Evolutionary conservation across 2,113 vertebrate species (phyloP).

Genomic region (Fregetta grallaria): DNA sequence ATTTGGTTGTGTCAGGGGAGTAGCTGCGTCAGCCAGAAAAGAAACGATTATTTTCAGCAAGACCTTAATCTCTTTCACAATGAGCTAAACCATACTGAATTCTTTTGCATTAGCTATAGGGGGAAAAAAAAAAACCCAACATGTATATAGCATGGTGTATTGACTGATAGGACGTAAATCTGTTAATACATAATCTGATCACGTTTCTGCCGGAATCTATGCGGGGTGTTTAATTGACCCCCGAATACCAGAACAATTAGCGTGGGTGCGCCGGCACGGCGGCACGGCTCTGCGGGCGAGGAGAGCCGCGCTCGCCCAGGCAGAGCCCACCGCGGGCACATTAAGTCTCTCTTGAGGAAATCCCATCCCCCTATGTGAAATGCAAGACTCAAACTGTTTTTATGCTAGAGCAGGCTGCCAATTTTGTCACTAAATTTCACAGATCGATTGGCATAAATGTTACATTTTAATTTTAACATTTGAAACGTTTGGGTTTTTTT

Average conservation of each 20-base stretch:
- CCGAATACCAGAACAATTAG: not conserved
- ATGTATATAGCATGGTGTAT: rapidly evolving
- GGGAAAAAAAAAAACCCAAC: not conserved
- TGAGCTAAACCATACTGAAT: not conserved
- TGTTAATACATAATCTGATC: not conserved
- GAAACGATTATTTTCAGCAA: no score
- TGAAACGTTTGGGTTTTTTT: slow-evolving; percentile 54
- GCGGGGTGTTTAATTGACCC: not conserved
- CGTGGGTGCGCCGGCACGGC: not conserved
- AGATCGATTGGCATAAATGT: slow-evolving; percentile 77
- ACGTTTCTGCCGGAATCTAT: rapidly evolving
- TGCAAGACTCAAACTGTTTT: slow-evolving; percentile 61
- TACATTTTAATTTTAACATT: slow-evolving; percentile 77
- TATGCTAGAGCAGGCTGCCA: slow-evolving; percentile 69
- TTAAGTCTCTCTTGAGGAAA: slow-evolving; percentile 57
- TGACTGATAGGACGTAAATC: not conserved
- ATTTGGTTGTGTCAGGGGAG: not conserved
- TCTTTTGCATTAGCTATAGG: not conserved
- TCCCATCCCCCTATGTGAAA: slow-evolving; percentile 62
- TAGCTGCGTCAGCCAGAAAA: not conserved
- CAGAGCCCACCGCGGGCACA: not conserved
- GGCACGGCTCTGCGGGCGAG: not conserved
- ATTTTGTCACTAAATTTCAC: slow-evolving; percentile 76
- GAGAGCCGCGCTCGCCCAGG: not conserved
- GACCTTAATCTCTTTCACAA: not conserved